Evolutionary conservation across 2,888 invertebrate genomes (phyloP).

Genomic region (Dryobotodes eremita): DNA sequence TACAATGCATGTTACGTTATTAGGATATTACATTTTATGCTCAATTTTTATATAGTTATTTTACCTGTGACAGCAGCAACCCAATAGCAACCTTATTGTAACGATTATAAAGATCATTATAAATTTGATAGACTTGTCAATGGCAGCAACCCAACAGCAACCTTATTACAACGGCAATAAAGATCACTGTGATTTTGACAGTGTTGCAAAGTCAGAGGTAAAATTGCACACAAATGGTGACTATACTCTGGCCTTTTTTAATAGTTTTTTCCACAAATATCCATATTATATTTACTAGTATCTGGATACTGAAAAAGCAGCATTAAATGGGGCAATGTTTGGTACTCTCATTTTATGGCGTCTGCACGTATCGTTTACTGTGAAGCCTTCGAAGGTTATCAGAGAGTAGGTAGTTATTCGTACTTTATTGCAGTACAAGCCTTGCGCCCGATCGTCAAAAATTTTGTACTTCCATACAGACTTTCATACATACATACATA

Average conservation of each 20-base stretch:
- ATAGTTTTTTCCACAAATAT: neutral
- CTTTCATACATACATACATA: too few relatives aligned
- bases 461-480: neutral
- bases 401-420: neutral
- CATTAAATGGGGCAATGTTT: neutral
- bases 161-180: too few relatives aligned
- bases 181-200: too few relatives aligned
- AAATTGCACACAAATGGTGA: neutral
- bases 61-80: too few relatives aligned
- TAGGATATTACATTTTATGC: too few relatives aligned
- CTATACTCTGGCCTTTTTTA: neutral
- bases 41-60: too few relatives aligned
- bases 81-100: too few relatives aligned
- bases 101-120: too few relatives aligned
- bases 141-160: too few relatives aligned
- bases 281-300: neutral
- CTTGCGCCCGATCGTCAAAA: neutral
- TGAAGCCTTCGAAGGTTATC: constrained; percentile 6
- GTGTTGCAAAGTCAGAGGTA: too few relatives aligned
- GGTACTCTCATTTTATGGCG: constrained; percentile 7
- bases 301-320: neutral
- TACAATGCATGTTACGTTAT: too few relatives aligned
- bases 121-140: too few relatives aligned
- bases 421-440: neutral
- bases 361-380: constrained; percentile 26